A percentile compares a stretch with the other conserved stretches of the same genome.
Conservation (phyloP, 2,888 invertebrate species). For the Ichneumoninae sp. region DNA sequence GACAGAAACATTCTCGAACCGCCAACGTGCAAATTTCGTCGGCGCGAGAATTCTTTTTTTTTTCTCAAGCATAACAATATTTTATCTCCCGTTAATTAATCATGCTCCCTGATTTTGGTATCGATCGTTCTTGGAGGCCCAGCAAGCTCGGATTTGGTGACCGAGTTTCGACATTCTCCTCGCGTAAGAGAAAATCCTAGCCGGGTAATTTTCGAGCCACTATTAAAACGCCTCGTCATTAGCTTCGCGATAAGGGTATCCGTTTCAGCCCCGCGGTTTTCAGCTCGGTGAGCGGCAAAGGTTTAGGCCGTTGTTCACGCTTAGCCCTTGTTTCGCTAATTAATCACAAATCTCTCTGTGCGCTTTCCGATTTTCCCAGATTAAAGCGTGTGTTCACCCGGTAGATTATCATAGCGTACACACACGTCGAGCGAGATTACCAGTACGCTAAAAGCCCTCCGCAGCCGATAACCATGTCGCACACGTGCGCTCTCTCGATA, state of each 20-base stretch:
- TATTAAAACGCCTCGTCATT: neutral
- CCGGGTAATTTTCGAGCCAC: constrained; percentile 22
- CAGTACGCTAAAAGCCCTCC: neutral
- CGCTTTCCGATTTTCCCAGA: neutral
- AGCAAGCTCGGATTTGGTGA: constrained; percentile 37
- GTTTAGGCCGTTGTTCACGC: neutral
- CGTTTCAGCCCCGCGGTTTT: neutral
- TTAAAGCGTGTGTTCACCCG: neutral
- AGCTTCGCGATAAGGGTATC: neutral
- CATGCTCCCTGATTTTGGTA: constrained; percentile 25
- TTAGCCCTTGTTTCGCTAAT: neutral
- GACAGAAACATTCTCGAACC: too few species aligned
- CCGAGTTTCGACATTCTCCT: constrained; percentile 41
- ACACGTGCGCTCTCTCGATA: neutral
- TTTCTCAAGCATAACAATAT: neutral
- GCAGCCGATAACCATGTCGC: neutral
- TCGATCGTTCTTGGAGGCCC: constrained; percentile 27
- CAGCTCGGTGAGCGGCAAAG: neutral
- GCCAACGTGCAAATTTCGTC: too few species aligned
- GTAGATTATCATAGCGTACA: neutral
- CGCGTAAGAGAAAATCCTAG: constrained; percentile 22
- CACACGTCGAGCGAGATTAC: neutral
- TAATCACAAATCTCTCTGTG: neutral
- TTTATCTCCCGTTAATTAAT: neutral
- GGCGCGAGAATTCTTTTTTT: too few species aligned